phyloP scores from a whole-genome alignment of 2,888 invertebrate genomes.

The Altica lythri region DNA sequence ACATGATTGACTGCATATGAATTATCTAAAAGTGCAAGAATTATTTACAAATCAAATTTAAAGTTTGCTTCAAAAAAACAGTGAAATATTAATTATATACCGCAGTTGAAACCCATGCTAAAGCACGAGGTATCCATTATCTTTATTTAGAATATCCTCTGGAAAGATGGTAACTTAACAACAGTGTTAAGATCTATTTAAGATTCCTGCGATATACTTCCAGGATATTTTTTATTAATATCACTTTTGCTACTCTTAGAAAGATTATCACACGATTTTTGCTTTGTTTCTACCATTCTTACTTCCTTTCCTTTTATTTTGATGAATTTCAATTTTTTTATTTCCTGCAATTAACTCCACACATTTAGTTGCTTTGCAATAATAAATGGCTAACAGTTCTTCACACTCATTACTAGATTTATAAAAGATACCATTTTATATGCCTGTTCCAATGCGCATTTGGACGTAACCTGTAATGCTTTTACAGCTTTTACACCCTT shows the following conservation, averaged over 20 bases:
- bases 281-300: slow-evolving; percentile 32
- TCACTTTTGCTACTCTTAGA: slow-evolving; percentile 51
- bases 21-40: too few relatives aligned
- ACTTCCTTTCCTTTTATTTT: slow-evolving; percentile 53
- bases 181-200: slow-evolving; percentile 56
- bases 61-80: too few relatives aligned
- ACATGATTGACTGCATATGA: too few relatives aligned
- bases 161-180: slow-evolving; percentile 57
- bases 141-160: slow-evolving; percentile 59
- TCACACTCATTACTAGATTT: slow-evolving; percentile 20
- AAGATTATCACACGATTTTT: slow-evolving; percentile 39
- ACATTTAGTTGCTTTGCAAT: slow-evolving; percentile 12
- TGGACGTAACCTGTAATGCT: slow-evolving; percentile 52
- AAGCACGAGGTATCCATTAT: too few relatives aligned
- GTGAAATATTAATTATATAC: too few relatives aligned
- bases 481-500: slow-evolving; percentile 51
- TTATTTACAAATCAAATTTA: too few relatives aligned
- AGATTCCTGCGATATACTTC: slow-evolving; percentile 57
- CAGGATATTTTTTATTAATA: slow-evolving; percentile 59
- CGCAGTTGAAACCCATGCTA: too few relatives aligned
- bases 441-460: slow-evolving; percentile 50
- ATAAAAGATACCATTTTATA: slow-evolving; percentile 48
- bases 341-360: slow-evolving; percentile 4
- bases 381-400: slow-evolving; percentile 10
- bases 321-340: slow-evolving; percentile 1